Evolutionary conservation across 2,888 invertebrate genomes (phyloP).

Genomic region (Scaptomyza parva): DNA sequence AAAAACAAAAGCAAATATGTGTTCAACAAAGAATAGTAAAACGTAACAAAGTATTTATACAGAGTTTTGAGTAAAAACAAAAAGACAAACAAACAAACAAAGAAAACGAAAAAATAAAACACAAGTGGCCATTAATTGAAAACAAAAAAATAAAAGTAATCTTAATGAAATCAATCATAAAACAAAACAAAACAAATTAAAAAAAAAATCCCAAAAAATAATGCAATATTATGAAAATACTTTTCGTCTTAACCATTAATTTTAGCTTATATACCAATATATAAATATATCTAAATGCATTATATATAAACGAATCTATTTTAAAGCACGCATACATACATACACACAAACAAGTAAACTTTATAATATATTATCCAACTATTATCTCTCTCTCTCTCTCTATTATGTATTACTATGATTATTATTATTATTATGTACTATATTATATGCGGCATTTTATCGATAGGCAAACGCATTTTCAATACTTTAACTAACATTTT

Average conservation of each 20-base stretch:
- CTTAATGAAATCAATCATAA: constrained; percentile 30
- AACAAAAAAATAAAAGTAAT: constrained; percentile 25
- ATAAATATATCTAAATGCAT: constrained; percentile 15
- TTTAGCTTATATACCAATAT: constrained; percentile 49
- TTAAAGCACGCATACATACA: constrained; percentile 41
- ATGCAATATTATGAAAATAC: constrained; percentile 53
- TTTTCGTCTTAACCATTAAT: constrained; percentile 50
- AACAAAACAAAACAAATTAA: constrained; percentile 16
- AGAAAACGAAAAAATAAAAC: constrained; percentile 41
- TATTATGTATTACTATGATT: constrained; percentile 38
- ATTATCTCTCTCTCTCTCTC: constrained; percentile 44
- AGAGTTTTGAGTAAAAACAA: constrained; percentile 32
- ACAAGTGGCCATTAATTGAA: constrained; percentile 65
- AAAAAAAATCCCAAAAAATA: constrained; percentile 19
- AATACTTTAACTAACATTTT: constrained; percentile 27
- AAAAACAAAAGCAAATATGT: constrained; percentile 34
- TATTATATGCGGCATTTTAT: constrained; percentile 30
- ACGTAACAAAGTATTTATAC: constrained; percentile 47
- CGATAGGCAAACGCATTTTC: constrained; percentile 34
- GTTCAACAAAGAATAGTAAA: constrained; percentile 48
- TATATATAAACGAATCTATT: constrained; percentile 14
- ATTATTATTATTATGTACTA: constrained; percentile 51
- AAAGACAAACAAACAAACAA: constrained; percentile 32
- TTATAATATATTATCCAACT: constrained; percentile 37
- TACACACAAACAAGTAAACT: constrained; percentile 10